These are phyloP conservation scores for Zaprionus ghesquierei DNA, from an alignment of 1,140 invertebrate species.

Conservation along the genomic window DNA sequence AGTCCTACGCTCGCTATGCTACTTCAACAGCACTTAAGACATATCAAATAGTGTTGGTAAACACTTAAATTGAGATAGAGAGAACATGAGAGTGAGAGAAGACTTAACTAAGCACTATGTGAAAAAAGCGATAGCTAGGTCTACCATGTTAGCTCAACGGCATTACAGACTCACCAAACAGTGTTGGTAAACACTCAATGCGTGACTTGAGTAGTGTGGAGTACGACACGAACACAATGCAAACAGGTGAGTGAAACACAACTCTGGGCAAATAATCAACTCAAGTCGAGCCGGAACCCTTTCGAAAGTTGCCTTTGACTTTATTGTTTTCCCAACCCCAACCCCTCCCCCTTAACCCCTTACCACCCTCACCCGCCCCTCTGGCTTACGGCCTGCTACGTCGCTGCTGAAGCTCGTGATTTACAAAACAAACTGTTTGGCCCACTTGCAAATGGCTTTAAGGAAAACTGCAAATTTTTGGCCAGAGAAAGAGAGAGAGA, in stretches of 20 bases:
- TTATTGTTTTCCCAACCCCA: not conserved
- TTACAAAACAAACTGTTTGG: slow-evolving; percentile 14
- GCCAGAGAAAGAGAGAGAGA: not conserved
- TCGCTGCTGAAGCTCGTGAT: not conserved
- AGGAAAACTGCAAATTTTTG: not conserved
- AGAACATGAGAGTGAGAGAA: not conserved
- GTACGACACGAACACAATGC: not conserved
- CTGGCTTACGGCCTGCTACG: not conserved
- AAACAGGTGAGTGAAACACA: not conserved
- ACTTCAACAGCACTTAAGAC: too few species aligned
- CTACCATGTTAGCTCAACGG: not conserved
- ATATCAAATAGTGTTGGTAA: too few species aligned
- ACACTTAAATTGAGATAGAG: not conserved
- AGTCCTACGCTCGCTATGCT: too few species aligned
- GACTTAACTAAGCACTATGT: too few species aligned
- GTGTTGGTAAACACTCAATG: not conserved
- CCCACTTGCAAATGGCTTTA: slow-evolving; percentile 2
- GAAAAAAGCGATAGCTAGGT: not conserved
- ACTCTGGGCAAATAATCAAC: not conserved
- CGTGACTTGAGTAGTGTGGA: not conserved
- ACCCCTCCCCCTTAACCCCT: not conserved
- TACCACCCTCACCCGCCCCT: not conserved
- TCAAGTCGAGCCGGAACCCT: not conserved
- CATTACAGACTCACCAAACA: not conserved
- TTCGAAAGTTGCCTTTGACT: not conserved